Base-by-base conservation (phyloP, 2,888 invertebrate species). In the Aspidiotus destructor region DNA sequence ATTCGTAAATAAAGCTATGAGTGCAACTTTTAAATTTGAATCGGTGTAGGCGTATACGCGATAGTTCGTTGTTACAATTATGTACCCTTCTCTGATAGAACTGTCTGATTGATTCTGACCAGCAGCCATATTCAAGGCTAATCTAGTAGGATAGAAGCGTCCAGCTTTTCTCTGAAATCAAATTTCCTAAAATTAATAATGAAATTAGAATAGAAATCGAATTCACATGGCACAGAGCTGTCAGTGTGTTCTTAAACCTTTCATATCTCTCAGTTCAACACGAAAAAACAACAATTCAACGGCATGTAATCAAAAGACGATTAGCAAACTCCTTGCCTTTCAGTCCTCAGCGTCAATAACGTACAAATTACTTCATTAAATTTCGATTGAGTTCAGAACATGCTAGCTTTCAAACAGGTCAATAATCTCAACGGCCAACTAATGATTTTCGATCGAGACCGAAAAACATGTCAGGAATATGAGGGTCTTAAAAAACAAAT, bases 21-120 rank as follows among this genome's bases (percentile, higher is more conserved):
- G 81, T 13, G 97, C 94, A 55, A 96, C 89, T 81, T 97, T 94
- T 70, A 98, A 83, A 75, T 88, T 87, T 70, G 89, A 89, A 80
- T 90, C 88, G 55, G 97, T 96, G 78, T 99, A 99, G 0, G 98
- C 98, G 78, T 97, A 98, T 13, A 98, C 86, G 74, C 94, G 81
- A 77, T 88, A 90, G 82, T 98, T 99, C 64, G 98, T 99, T 82
- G 99, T 98, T 28, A 96, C 91, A 60, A 99, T 81, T 73, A 99
- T 87, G 79, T 92, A 94, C 13, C 95, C 93, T 72, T 73, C 73
- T 69, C 63, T 71, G 11, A 69, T 60, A 0, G 64, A 41, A 40
- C 69, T 68, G 60, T 76, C 74, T 8, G 77, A 74, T 63, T 78
- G 78, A 57, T 69, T 71, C 42, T 71, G 71, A 6, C 85, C 86